Evolutionary conservation across 2,797 vertebrate species (phyloP).

Genomic region (Acipenser ruthenus): DNA sequence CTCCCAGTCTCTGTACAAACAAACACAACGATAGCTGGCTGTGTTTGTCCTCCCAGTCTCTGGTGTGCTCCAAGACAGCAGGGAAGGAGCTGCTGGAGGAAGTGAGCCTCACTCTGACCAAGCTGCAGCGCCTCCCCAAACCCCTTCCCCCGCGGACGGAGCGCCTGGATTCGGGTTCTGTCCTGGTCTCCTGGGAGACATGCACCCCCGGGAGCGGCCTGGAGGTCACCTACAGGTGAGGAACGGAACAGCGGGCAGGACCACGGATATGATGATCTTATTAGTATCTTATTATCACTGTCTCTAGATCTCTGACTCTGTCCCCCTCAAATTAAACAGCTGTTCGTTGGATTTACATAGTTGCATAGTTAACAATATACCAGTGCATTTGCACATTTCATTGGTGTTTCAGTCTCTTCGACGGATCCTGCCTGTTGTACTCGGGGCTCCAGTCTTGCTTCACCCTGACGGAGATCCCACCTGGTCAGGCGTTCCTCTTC

Average conservation of each 20-base stretch:
- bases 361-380: no score
- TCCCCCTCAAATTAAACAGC: no score
- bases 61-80: conserved; percentile 23
- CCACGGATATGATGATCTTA: no score
- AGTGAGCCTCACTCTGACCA: conserved; percentile 32
- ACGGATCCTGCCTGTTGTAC: conserved; percentile 31
- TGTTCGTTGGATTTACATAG: no score
- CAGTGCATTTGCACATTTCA: no score
- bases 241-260: neutral
- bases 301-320: no score
- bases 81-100: conserved; percentile 41
- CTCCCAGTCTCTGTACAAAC: no score
- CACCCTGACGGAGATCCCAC: conserved; percentile 22
- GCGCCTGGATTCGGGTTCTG: conserved; percentile 22
- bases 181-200: conserved; percentile 31
- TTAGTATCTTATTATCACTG: no score
- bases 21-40: neutral
- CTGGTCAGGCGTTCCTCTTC: conserved; percentile 22
- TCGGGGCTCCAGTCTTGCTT: conserved; percentile 28
- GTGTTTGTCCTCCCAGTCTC: conserved; percentile 16
- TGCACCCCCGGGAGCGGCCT: conserved; percentile 32
- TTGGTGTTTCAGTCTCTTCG: conserved; percentile 29
- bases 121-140: conserved; percentile 34
- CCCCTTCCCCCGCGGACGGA: conserved; percentile 25
- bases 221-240: conserved; percentile 40